Evolutionary conservation across 2,888 invertebrate species (phyloP), one percentile per base, ranked within the genome.

Genomic region (Venustoraphidia nigricollis): DNA sequence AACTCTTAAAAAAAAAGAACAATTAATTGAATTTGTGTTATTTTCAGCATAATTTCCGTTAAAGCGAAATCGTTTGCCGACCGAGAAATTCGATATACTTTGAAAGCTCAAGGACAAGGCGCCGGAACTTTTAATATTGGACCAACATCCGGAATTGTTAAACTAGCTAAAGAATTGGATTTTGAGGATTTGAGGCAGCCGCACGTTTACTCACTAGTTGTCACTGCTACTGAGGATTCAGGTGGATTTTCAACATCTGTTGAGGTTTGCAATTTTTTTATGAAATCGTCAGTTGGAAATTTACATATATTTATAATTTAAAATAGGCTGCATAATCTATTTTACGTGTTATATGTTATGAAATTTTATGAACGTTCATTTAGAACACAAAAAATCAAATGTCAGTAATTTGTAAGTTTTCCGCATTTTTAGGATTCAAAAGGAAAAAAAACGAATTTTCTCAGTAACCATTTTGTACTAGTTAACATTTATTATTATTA

Each of bases 11-110:
- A 10, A 3, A 13, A 13, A 38, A 38, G 11, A 11, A 11, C 4
- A n/a, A n/a, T 6, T 38, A 38, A 38, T 44, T 10, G 11, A 35
- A 9, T 41, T 39, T 37, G 17, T 36, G 44, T 46, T 56, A 54
- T 57, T 75, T 76, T 50, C 77, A 95, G 94, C 66, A 93, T 95
- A 48, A 91, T 95, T 65, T 92, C 93, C 36, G 91, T 97, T 54
- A 92, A 94, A 71, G 96, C 96, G 3, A 94, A 94, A 67, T 93
- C 95, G 1, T 97, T 97, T 63, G 95, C 95, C 53, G 93, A 94
- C 67, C 83, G 93, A 48, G 92, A 93, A 67, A 93, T 95, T 57
- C 83, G 92, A n/a, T 96, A 94, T 69, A 92, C 93, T 0, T 68
- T 96, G 53, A 90, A 92, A 64, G 93, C 95, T 0, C 89, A 92